These are phyloP conservation scores for Pterocles orientalis DNA, from an alignment of 2,113 vertebrate genomes.

Conservation along the genomic window DNA sequence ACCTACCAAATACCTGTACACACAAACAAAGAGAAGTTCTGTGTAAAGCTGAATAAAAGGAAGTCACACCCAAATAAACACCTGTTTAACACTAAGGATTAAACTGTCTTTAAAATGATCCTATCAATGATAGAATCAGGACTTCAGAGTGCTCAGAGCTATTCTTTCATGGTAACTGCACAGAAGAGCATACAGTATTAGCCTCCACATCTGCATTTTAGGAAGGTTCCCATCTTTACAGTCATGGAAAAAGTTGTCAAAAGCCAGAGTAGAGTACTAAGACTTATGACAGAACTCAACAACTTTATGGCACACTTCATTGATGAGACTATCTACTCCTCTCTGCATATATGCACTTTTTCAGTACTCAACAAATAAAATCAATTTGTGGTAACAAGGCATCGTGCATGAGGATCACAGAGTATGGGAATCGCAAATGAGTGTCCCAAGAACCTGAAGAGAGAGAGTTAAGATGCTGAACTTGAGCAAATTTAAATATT, in stretches of 20 bases:
- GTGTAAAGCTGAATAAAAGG: background rate
- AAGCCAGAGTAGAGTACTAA: background rate
- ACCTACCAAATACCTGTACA: background rate
- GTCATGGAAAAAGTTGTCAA: background rate
- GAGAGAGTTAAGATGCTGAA: background rate
- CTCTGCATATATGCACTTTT: background rate
- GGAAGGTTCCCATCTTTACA: background rate
- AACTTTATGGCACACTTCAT: background rate
- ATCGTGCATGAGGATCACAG: background rate
- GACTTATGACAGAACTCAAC: background rate
- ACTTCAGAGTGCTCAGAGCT: background rate
- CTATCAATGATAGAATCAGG: background rate
- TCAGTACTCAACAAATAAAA: background rate
- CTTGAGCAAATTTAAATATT: background rate
- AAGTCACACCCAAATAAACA: background rate
- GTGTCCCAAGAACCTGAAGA: background rate
- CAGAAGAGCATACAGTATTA: accelerated
- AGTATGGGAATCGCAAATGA: background rate
- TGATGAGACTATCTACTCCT: background rate
- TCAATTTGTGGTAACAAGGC: background rate
- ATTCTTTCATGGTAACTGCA: background rate
- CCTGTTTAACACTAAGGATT: background rate
- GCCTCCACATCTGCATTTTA: background rate
- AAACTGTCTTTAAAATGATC: background rate
- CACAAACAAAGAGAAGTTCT: background rate